phyloP scores from a whole-genome alignment of 2,113 vertebrate species.

The Notothenia coriiceps region DNA sequence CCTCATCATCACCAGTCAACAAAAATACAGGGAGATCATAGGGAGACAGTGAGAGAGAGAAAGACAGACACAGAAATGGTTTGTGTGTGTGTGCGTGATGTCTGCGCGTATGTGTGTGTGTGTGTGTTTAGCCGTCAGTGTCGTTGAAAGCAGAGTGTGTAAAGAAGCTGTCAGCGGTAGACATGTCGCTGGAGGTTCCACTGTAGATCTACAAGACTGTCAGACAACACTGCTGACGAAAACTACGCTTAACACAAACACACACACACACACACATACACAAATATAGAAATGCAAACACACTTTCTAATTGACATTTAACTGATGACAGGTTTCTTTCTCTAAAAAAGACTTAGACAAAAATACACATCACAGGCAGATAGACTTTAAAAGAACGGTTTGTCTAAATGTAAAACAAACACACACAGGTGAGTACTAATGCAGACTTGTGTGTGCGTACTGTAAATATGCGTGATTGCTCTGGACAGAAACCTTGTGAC shows the following conservation, averaged over 20 bases:
- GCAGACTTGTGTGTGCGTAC: conserved; percentile 20
- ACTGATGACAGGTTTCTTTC: conserved; percentile 70
- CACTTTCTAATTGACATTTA: conserved; percentile 74
- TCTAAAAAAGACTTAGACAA: conserved; percentile 55
- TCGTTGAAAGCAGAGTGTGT: conserved; percentile 69
- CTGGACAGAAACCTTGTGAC: conserved; percentile 59
- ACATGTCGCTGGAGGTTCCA: conserved; percentile 69
- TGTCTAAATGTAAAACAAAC: conserved; percentile 61
- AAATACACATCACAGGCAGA: conserved; percentile 57
- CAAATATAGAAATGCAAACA: conserved; percentile 36
- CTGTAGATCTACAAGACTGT: conserved; percentile 75
- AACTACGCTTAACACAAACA: conserved; percentile 48
- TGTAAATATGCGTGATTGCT: conserved; percentile 48
- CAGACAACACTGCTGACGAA: conserved; percentile 70
- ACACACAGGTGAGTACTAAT: conserved; percentile 37
- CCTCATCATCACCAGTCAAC: conserved; percentile 71
- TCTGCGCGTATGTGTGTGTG: conserved; percentile 42
- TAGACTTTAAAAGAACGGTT: conserved; percentile 52
- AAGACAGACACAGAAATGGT: conserved; percentile 47
- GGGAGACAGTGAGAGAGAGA: conserved; percentile 50
- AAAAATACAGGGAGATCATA: conserved; percentile 73
- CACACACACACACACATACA: conserved; percentile 18
- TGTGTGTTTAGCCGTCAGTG: conserved; percentile 67
- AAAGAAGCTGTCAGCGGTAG: conserved; percentile 79
- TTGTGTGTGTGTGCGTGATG: conserved; percentile 33